phyloP scores from a whole-genome alignment of 2,113 vertebrate genomes.

The Leptodactylus fuscus region DNA sequence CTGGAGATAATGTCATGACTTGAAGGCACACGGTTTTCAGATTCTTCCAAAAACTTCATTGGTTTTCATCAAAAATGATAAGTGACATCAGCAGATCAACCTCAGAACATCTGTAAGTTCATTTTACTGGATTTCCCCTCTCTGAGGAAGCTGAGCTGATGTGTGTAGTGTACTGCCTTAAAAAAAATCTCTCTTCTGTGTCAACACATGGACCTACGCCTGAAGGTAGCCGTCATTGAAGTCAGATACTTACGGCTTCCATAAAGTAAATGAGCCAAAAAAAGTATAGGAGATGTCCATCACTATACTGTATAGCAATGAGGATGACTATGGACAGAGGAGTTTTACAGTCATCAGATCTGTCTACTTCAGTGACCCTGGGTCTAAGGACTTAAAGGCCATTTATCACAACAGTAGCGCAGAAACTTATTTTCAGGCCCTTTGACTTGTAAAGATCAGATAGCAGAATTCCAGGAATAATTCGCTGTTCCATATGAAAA shows the following conservation, averaged over 20 bases:
- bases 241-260: background rate
- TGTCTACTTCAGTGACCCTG: background rate
- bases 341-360: background rate
- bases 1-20: conserved; percentile 1
- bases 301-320: background rate
- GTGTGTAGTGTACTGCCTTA: background rate
- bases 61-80: background rate
- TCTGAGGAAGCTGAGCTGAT: too few relatives aligned
- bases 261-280: background rate
- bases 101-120: too few relatives aligned
- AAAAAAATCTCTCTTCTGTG: background rate
- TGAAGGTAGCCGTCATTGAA: background rate
- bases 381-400: background rate
- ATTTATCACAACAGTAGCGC: too few relatives aligned
- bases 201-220: too few relatives aligned
- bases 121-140: too few relatives aligned
- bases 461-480: too few relatives aligned
- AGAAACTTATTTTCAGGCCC: too few relatives aligned
- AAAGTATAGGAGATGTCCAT: background rate
- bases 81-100: too few relatives aligned
- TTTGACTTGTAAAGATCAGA: too few relatives aligned
- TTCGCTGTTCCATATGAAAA: too few relatives aligned
- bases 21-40: background rate
- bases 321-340: background rate
- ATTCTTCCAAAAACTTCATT: background rate